These are phyloP conservation scores for Uloborus plumipes DNA, from an alignment of 2,888 invertebrate species.

Conservation along the genomic window DNA sequence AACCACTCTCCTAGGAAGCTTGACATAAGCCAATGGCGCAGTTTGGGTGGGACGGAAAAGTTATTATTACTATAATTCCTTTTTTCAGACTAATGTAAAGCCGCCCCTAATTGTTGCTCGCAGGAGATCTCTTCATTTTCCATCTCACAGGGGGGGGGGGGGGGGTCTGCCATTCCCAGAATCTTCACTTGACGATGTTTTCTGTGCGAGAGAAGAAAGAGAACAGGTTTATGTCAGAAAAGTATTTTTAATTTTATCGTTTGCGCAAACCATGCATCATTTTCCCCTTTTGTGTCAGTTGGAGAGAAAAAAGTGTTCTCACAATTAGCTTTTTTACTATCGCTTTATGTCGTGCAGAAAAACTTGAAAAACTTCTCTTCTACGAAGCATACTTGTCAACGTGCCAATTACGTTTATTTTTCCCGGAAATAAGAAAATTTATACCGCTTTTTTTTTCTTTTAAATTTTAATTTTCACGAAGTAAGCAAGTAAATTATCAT, in stretches of 20 bases:
- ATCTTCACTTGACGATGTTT: conserved; percentile 10
- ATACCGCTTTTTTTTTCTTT: no score
- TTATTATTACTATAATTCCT: conserved; percentile 62
- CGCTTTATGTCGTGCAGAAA: no score
- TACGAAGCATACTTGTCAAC: no score
- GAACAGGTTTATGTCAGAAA: conserved; percentile 49
- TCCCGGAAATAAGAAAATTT: no score
- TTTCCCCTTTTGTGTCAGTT: conserved; percentile 11
- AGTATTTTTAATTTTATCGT: conserved; percentile 45
- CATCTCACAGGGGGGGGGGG: conserved; percentile 1
- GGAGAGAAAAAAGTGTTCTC: conserved; percentile 15
- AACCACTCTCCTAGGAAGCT: conserved; percentile 17
- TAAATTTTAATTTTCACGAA: no score
- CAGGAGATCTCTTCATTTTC: conserved; percentile 59
- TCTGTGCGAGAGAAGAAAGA: not conserved
- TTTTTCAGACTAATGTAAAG: conserved; percentile 53
- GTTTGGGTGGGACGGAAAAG: conserved; percentile 39
- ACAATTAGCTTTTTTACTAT: no score
- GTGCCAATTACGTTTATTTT: no score
- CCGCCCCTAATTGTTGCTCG: conserved; percentile 60
- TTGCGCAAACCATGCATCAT: conserved; percentile 26
- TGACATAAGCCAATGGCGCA: conserved; percentile 37
- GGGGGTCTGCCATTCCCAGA: conserved; percentile 1
- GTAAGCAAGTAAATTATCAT: no score
- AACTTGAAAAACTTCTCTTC: no score